Percentiles rank a stretch among this genome's conserved stretches.
Evolutionary conservation across 2,888 invertebrate genomes (phyloP).

Genomic region (Hedychridium roseum): DNA sequence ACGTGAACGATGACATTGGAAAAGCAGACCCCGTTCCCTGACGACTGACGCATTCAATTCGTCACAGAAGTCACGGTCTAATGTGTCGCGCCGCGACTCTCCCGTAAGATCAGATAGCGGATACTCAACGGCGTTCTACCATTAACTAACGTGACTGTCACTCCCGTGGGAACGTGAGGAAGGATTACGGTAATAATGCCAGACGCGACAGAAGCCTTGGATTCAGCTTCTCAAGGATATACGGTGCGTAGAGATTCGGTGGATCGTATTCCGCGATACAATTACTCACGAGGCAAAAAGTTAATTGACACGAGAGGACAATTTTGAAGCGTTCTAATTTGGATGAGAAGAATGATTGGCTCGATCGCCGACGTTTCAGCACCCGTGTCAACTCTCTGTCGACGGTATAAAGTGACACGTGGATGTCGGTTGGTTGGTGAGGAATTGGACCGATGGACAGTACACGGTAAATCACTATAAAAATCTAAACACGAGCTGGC

Average conservation of each 20-base stretch:
- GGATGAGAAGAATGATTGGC: too few relatives aligned
- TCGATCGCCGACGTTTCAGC: too few relatives aligned
- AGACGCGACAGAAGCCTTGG: conserved; percentile 13
- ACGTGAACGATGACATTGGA: conserved; percentile 38
- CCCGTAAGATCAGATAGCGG: conserved; percentile 39
- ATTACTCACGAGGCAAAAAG: too few relatives aligned
- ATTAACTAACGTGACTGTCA: conserved; percentile 41
- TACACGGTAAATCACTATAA: conserved; percentile 34
- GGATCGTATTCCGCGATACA: too few relatives aligned
- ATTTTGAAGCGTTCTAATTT: too few relatives aligned
- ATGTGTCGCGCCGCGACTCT: conserved; percentile 38
- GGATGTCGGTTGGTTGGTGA: too few relatives aligned
- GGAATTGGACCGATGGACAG: too few relatives aligned
- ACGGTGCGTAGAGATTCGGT: too few relatives aligned
- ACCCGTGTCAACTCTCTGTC: too few relatives aligned
- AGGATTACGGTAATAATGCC: conserved; percentile 33
- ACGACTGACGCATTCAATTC: conserved; percentile 22
- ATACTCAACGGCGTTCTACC: conserved; percentile 31
- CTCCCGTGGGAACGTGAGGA: conserved; percentile 23
- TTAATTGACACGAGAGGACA: too few relatives aligned
- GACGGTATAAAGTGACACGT: too few relatives aligned
- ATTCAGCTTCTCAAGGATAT: conserved; percentile 22
- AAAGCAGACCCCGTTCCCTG: conserved; percentile 33
- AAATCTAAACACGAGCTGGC: conserved; percentile 33
- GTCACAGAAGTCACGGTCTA: conserved; percentile 27